A percentile compares a stretch with the other conserved stretches of the same genome.
These are phyloP conservation scores for Emydura subglobosa DNA, from an alignment of 2,113 vertebrate genomes.

Conservation along the genomic window DNA sequence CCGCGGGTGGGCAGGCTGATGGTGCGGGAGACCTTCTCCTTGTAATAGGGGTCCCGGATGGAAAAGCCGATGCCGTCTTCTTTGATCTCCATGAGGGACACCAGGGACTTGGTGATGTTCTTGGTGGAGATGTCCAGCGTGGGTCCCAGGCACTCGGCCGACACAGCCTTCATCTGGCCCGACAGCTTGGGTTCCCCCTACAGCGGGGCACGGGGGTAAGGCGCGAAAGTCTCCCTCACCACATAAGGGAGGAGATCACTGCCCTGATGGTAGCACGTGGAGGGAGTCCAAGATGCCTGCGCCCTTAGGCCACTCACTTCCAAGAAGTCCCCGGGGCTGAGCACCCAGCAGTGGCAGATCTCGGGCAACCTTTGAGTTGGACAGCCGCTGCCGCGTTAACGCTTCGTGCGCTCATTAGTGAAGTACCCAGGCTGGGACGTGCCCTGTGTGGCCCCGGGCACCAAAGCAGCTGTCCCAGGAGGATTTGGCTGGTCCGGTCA, in stretches of 20 bases:
- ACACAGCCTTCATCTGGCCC: slow-evolving; percentile 94
- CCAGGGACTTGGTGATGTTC: slow-evolving; percentile 96
- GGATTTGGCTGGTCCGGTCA: background rate
- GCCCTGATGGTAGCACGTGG: accelerated
- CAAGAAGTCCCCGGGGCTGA: accelerated
- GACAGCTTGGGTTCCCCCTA: slow-evolving; percentile 94
- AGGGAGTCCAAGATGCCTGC: background rate
- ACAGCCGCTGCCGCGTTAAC: background rate
- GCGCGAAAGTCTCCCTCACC: background rate
- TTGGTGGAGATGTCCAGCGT: slow-evolving; percentile 85
- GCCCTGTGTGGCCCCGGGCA: background rate
- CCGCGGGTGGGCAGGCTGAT: slow-evolving; percentile 93
- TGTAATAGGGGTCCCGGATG: slow-evolving; percentile 83
- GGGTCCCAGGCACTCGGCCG: slow-evolving; percentile 93
- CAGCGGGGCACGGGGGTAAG: background rate
- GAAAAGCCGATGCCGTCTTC: slow-evolving; percentile 88
- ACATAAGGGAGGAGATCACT: background rate
- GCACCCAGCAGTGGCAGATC: background rate
- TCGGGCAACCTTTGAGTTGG: background rate
- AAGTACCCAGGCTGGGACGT: background rate
- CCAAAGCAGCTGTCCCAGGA: background rate
- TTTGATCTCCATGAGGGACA: slow-evolving; percentile 94
- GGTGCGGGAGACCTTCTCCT: slow-evolving; percentile 89
- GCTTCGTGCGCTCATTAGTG: background rate
- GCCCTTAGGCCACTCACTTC: background rate